These are phyloP conservation scores for Xestia ashworthii DNA, from an alignment of 2,888 invertebrate species.

Conservation along the genomic window DNA sequence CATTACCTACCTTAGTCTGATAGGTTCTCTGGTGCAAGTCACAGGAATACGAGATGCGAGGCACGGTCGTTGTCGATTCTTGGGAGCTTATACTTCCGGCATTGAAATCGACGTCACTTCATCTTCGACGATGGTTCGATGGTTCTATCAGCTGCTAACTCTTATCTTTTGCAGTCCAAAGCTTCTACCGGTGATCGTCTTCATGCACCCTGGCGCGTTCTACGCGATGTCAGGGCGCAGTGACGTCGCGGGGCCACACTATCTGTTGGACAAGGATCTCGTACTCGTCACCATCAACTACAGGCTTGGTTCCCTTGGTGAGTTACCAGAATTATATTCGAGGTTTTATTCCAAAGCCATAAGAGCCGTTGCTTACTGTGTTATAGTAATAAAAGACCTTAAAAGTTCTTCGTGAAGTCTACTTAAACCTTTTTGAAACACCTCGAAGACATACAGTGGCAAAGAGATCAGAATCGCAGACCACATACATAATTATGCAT, in stretches of 20 bases:
- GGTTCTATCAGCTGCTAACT: too few species aligned
- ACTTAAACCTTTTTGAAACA: background rate
- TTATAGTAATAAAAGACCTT: background rate
- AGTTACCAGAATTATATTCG: background rate
- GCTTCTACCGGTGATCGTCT: constrained; percentile 91
- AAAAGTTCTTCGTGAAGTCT: background rate
- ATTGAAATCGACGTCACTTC: background rate
- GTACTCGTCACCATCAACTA: constrained; percentile 92
- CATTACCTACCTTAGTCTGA: too few species aligned
- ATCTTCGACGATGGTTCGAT: background rate
- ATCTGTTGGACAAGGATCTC: constrained; percentile 91
- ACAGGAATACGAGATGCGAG: background rate
- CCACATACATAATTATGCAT: background rate
- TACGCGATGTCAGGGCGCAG: constrained; percentile 91
- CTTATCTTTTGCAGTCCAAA: constrained; percentile 63
- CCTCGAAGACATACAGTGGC: background rate
- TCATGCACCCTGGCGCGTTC: constrained; percentile 93
- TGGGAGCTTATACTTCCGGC: background rate
- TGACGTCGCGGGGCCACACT: constrained; percentile 89
- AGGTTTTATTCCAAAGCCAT: background rate
- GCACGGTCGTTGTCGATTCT: background rate
- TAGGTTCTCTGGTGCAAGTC: background rate
- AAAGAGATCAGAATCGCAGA: background rate
- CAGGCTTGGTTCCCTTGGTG: constrained; percentile 87
- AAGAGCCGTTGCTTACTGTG: background rate